These are phyloP conservation scores for Oegoconia quadripuncta DNA, from an alignment of 2,888 invertebrate genomes.

Conservation along the genomic window DNA sequence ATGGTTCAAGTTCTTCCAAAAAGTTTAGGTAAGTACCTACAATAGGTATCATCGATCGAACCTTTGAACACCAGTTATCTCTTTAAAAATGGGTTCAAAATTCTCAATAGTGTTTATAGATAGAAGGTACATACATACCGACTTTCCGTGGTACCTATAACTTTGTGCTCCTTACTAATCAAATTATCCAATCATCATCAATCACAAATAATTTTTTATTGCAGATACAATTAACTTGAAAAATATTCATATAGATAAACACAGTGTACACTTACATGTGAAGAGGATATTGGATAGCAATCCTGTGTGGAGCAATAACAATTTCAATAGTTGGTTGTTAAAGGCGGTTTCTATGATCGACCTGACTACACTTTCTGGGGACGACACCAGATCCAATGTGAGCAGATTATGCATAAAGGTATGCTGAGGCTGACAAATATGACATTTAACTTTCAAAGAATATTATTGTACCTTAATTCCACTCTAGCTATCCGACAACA, in stretches of 20 bases:
- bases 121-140: too few relatives aligned
- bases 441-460: too few relatives aligned
- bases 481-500: too few relatives aligned
- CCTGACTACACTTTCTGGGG: slow-evolving; percentile 93
- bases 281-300: slow-evolving; percentile 40
- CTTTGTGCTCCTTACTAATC: background rate
- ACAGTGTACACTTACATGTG: slow-evolving; percentile 53
- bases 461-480: too few relatives aligned
- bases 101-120: too few relatives aligned
- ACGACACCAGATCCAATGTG: slow-evolving; percentile 89
- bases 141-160: too few relatives aligned
- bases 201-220: slow-evolving; percentile 14
- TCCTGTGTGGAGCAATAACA: slow-evolving; percentile 55
- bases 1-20: slow-evolving; percentile 32
- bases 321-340: slow-evolving; percentile 87
- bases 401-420: slow-evolving; percentile 90
- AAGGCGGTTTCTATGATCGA: slow-evolving; percentile 93
- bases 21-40: slow-evolving; percentile 28
- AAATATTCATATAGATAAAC: slow-evolving; percentile 48
- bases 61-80: too few relatives aligned
- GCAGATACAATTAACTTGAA: slow-evolving; percentile 37
- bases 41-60: too few relatives aligned
- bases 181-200: background rate
- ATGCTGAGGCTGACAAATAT: too few relatives aligned
- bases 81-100: too few relatives aligned